Base-by-base conservation (phyloP, 2,888 invertebrate species). In the Pachliopta kotzebuea region DNA sequence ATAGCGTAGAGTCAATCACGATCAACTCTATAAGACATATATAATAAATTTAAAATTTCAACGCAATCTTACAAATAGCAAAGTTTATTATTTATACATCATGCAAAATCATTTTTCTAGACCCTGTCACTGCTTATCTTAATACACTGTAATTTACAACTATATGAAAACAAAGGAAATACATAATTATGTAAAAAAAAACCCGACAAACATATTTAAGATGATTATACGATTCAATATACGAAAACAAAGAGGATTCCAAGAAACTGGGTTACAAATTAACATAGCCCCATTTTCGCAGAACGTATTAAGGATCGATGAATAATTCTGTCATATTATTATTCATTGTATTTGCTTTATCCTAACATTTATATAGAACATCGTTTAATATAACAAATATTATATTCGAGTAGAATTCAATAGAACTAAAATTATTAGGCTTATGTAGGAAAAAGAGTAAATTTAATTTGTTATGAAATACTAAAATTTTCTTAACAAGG, bases 201-300 rank as follows among this genome's bases (percentile, higher is more conserved):
- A 26, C 26, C 21, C 11, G 11, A 7, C 7, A 52, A 52, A 52
- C 50, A 52, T 21, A n/a, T 52, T 57, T 21, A 45, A 50, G 52
- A 61, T 57, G 29, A 65, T 57, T 61, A 37, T 54, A 54, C 31
- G 52, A 57, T 65, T 60, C 52, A 60, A 53, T 50, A 50, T 52
- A 56, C 23, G 26, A 45, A 37, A 60, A 61, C 56, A 65, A 65
- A 61, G 65, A 54, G 57, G 52, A 61, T 65, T 61, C 65, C 57
- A 45, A 65, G 65, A 61, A 65, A 54, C 65, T 65, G 65, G 57
- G 65, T 61, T 52, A 53, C 52, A 21, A 60, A 65, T 65, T 65
- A 65, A 52, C 56, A 63, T 63, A 63, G 18, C 26, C 45, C 57
- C 57, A 53, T 58, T 58, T 58, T 63, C 63, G 54, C 21, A 58